A percentile compares a stretch with the other conserved stretches of the same genome.
phyloP scores from a whole-genome alignment of 2,113 vertebrate genomes.

The Melanostigma gelatinosum region DNA sequence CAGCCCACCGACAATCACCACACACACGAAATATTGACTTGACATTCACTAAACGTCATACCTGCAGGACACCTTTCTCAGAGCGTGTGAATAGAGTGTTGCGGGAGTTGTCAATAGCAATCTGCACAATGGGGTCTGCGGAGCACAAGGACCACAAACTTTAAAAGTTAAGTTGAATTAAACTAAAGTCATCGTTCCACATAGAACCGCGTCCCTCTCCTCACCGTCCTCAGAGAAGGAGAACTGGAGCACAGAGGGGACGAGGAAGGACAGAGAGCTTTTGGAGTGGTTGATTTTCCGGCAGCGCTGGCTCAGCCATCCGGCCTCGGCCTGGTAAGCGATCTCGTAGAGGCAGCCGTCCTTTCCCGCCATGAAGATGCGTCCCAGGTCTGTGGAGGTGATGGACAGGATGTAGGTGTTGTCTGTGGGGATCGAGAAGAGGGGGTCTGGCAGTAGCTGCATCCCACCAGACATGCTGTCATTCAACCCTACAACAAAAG shows the following conservation, averaged over 20 bases:
- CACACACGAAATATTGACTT: not conserved
- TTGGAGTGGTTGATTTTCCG: slow-evolving; percentile 99
- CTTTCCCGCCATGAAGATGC: slow-evolving; percentile 96
- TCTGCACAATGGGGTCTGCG: slow-evolving; percentile 96
- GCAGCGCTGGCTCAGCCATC: slow-evolving; percentile 97
- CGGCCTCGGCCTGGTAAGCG: slow-evolving; percentile 97
- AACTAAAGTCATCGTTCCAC: not conserved
- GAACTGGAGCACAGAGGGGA: slow-evolving; percentile 95
- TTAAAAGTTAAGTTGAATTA: not conserved
- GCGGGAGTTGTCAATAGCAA: slow-evolving; percentile 93
- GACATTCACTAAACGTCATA: slow-evolving; percentile 56
- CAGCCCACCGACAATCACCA: not conserved
- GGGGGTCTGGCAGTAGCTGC: slow-evolving; percentile 94
- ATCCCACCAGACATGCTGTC: slow-evolving; percentile 96
- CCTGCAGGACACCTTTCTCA: slow-evolving; percentile 96
- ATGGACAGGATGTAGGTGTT: slow-evolving; percentile 95
- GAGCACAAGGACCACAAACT: not conserved
- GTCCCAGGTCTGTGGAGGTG: slow-evolving; percentile 91
- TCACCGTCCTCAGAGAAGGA: slow-evolving; percentile 97
- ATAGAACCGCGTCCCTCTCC: slow-evolving; percentile 39
- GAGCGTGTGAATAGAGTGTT: slow-evolving; percentile 94
- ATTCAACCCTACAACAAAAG: slow-evolving; percentile 81
- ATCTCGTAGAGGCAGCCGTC: slow-evolving; percentile 98
- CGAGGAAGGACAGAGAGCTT: slow-evolving; percentile 91
- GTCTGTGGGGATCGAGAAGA: slow-evolving; percentile 96